These are phyloP conservation scores for Callyntrura guangdongensis DNA, from an alignment of 2,888 invertebrate genomes.

Conservation along the genomic window DNA sequence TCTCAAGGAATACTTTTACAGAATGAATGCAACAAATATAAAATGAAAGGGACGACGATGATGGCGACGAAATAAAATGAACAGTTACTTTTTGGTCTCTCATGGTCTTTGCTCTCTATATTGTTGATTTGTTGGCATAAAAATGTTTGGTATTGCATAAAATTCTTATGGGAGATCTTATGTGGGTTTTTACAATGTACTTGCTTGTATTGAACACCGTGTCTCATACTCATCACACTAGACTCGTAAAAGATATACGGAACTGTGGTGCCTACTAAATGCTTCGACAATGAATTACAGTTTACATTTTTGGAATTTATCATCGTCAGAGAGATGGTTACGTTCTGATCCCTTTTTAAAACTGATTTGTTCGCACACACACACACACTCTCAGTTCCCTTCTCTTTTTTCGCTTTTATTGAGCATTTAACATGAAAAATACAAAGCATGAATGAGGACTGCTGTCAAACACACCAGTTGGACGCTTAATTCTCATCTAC, in stretches of 20 bases:
- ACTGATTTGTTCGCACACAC: slow-evolving; percentile 40
- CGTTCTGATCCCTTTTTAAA: slow-evolving; percentile 18
- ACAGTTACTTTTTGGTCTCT: slow-evolving; percentile 74
- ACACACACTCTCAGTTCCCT: slow-evolving; percentile 49
- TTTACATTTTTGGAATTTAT: slow-evolving; percentile 50
- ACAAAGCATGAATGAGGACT: neutral
- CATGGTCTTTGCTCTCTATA: slow-evolving; percentile 67
- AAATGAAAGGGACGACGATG: slow-evolving; percentile 70
- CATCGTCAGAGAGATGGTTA: slow-evolving; percentile 44
- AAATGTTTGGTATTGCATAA: slow-evolving; percentile 36
- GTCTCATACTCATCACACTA: slow-evolving; percentile 1
- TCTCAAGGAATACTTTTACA: slow-evolving; percentile 21
- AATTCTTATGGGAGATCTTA: slow-evolving; percentile 24
- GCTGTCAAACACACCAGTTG: too few species aligned
- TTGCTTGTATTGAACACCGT: neutral
- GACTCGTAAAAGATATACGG: slow-evolving; percentile 59
- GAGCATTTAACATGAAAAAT: neutral
- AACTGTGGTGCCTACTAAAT: slow-evolving; percentile 50
- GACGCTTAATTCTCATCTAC: too few species aligned
- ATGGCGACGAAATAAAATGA: slow-evolving; percentile 52
- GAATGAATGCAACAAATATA: slow-evolving; percentile 17
- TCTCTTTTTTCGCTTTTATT: slow-evolving; percentile 53
- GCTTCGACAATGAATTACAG: slow-evolving; percentile 49
- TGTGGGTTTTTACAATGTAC: slow-evolving; percentile 51
- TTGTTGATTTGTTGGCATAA: slow-evolving; percentile 62